These are phyloP conservation scores for Hyperopisus bebe DNA, from an alignment of 2,113 vertebrate species.

Conservation along the genomic window DNA sequence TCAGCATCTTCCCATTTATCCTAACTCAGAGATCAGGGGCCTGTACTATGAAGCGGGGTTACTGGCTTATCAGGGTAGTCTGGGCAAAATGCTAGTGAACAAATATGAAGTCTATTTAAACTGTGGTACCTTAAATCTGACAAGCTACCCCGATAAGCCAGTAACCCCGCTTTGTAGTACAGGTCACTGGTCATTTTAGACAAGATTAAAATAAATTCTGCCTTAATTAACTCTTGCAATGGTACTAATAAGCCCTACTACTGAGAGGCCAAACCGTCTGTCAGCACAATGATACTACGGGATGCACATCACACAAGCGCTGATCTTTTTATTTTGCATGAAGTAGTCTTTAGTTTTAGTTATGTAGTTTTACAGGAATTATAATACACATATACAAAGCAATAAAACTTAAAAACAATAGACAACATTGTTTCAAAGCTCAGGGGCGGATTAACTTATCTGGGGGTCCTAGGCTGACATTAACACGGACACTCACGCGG, in stretches of 20 bases:
- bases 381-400: neutral
- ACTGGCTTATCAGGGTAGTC: no score
- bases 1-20: neutral
- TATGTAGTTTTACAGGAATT: neutral
- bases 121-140: no score
- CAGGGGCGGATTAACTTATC: neutral
- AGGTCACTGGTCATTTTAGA: neutral
- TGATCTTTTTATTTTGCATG: neutral
- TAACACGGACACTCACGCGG: neutral
- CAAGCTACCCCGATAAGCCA: no score
- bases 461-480: neutral
- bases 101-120: no score
- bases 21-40: neutral
- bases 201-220: neutral
- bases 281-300: neutral
- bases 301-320: neutral
- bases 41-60: no score
- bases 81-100: no score
- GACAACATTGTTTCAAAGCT: neutral
- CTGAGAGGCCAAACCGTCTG: neutral
- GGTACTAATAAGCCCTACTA: neutral
- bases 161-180: no score
- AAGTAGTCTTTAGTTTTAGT: neutral
- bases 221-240: neutral
- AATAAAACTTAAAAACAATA: neutral